Conservation (phyloP, 2,888 invertebrate species). For the Lingula anatina region DNA sequence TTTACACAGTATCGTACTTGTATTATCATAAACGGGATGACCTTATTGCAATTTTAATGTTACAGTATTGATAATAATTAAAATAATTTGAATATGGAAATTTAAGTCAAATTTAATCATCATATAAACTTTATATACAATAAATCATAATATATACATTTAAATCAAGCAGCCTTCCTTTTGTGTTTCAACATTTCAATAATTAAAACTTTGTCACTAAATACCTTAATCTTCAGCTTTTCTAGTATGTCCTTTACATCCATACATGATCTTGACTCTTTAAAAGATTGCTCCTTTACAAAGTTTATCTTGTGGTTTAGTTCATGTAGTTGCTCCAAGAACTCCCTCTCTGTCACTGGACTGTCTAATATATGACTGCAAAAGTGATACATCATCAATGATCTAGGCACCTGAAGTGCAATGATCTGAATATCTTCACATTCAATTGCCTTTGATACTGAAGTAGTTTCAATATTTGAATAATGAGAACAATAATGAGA, state of each 20-base stretch:
- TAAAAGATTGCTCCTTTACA: constrained; percentile 90
- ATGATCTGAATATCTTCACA: neutral
- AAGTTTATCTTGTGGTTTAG: constrained; percentile 95
- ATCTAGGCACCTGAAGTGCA: constrained; percentile 1
- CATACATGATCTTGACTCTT: constrained; percentile 57
- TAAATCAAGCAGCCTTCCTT: too few relatives aligned
- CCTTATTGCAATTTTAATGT: too few relatives aligned
- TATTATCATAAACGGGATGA: too few relatives aligned
- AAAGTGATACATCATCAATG: constrained; percentile 3
- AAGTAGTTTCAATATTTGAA: neutral
- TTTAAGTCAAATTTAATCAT: too few relatives aligned
- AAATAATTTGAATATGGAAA: too few relatives aligned
- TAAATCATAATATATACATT: too few relatives aligned
- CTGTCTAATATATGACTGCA: constrained; percentile 80
- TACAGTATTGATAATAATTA: too few relatives aligned
- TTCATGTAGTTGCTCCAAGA: constrained; percentile 81
- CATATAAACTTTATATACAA: too few relatives aligned
- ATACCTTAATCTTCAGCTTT: constrained; percentile 72
- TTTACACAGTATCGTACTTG: too few relatives aligned
- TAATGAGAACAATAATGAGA: neutral
- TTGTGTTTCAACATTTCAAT: too few relatives aligned
- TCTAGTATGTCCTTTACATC: constrained; percentile 95
- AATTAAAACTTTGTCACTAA: too few relatives aligned
- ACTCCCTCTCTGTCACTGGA: constrained; percentile 89
- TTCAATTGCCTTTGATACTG: neutral